Base-by-base conservation (phyloP, 2,797 vertebrate species). In the Mus spretus region DNA sequence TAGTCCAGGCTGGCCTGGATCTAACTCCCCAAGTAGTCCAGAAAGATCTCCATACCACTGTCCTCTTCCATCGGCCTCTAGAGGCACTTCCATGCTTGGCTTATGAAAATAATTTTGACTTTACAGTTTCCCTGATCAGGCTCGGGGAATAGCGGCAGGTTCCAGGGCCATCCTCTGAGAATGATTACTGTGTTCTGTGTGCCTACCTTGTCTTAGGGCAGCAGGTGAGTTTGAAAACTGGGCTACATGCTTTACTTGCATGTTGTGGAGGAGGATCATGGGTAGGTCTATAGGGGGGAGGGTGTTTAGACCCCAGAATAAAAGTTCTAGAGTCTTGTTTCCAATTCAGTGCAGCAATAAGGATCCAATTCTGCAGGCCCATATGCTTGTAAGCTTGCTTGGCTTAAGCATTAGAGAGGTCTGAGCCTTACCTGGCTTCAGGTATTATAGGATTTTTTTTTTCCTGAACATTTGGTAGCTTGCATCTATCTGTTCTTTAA, bases 381-480 rank as follows among this genome's bases (percentile, higher is more conserved):
- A 26, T 3, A 8, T 44, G 22, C 40, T 26, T 75, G 74, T 72
- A 67, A 65, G 10, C 19, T 40, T 75, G 28, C 57, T 78, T 55
- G 86, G 1, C 9, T 89, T 89, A 82, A 93, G 82, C 72, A 24
- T 91, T 82, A 89, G 82, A 80, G 57, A 80, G 57, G 59, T 57
- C 65, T 40, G 65, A 61, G 55, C 34, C 2, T 19, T 28, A 50
- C 22, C 40, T 0, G 7, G 1, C 6, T 37, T 15, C 28, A 59
- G 75, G 24, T 19, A 19, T 55, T 5, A 53, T 40, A 24, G 40
- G n/a, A 80, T 47, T 47, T 47, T 47, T 44, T 44, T 70, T 83
- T 40, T 19, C 4, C 67, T 19, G 72, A 50, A 50, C 40, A 17
- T 12, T 4, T 4, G 13, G 28, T 28, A 65, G 75, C 2, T 26